Evolutionary conservation across 2,888 invertebrate genomes (phyloP).

Genomic region (Agrotis ipsilon): DNA sequence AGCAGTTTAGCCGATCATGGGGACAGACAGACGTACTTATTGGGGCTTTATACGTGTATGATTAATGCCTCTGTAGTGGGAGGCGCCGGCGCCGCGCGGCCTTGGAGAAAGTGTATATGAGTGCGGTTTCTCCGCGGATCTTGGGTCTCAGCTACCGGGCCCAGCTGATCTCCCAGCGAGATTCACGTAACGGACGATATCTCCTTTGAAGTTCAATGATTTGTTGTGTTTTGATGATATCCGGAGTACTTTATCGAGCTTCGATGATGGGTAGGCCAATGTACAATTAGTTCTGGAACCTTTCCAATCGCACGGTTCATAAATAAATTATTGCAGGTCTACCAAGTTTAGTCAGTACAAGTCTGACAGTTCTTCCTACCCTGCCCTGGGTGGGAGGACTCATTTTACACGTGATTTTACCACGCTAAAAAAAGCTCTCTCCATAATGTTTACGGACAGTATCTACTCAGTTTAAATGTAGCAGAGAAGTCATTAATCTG

Average conservation of each 20-base stretch:
- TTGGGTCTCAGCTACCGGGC: conserved; percentile 60
- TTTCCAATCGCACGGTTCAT: neutral
- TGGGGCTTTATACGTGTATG: conserved; percentile 51
- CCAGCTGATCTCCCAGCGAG: conserved; percentile 71
- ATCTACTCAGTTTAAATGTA: conserved; percentile 9
- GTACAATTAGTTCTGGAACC: neutral
- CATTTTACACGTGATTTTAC: too few relatives aligned
- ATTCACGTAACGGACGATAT: conserved; percentile 69
- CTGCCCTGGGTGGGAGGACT: too few relatives aligned
- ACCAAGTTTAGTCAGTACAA: neutral
- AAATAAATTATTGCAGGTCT: neutral
- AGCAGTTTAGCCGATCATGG: conserved; percentile 31
- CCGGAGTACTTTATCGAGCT: neutral
- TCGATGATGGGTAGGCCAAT: neutral
- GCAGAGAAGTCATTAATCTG: conserved; percentile 15
- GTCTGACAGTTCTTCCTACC: too few relatives aligned
- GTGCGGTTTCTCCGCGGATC: conserved; percentile 81
- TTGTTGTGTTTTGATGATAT: conserved; percentile 43
- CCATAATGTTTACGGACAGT: neutral
- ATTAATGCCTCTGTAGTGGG: conserved; percentile 64
- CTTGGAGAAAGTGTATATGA: conserved; percentile 86
- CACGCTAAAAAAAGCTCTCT: neutral
- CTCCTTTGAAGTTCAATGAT: conserved; percentile 63
- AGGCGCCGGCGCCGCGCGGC: conserved; percentile 79
- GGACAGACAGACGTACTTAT: conserved; percentile 54